phyloP scores from a whole-genome alignment of 2,113 vertebrate genomes.

The Elgaria multicarinata region DNA sequence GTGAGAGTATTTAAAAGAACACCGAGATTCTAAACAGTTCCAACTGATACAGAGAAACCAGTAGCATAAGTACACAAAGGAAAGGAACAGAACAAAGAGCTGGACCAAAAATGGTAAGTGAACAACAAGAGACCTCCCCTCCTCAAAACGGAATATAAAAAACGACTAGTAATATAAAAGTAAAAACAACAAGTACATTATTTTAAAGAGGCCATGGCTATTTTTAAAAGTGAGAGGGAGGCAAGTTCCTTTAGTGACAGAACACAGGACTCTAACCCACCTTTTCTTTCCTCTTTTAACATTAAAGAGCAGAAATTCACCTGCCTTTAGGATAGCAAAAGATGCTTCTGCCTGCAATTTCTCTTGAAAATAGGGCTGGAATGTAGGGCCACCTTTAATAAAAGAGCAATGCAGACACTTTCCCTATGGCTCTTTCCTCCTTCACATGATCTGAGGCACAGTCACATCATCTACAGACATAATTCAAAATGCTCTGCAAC shows the following conservation, averaged over 20 bases:
- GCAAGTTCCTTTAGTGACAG: neutral
- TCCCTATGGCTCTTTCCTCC: neutral
- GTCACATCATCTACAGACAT: neutral
- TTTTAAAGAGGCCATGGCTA: neutral
- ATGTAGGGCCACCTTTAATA: neutral
- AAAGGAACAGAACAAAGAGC: neutral
- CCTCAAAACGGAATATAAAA: neutral
- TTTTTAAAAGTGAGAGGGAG: neutral
- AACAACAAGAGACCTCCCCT: neutral
- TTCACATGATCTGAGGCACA: neutral
- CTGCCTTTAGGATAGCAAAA: neutral
- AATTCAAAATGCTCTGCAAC: neutral
- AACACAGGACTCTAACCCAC: neutral
- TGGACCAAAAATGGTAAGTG: slow-evolving; percentile 2
- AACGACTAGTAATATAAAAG: neutral
- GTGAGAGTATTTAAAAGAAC: neutral
- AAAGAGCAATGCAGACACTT: neutral
- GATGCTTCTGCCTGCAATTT: neutral
- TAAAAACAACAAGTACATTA: neutral
- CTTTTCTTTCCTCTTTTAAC: neutral
- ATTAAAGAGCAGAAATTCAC: neutral
- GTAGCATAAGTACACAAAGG: neutral
- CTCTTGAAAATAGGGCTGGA: neutral
- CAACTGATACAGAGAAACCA: slow-evolving; percentile 7
- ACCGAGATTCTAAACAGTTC: slow-evolving; percentile 17